Evolutionary conservation across 2,888 invertebrate species (phyloP), one percentile per base, ranked within the genome.

Genomic region (Xanthia togata): DNA sequence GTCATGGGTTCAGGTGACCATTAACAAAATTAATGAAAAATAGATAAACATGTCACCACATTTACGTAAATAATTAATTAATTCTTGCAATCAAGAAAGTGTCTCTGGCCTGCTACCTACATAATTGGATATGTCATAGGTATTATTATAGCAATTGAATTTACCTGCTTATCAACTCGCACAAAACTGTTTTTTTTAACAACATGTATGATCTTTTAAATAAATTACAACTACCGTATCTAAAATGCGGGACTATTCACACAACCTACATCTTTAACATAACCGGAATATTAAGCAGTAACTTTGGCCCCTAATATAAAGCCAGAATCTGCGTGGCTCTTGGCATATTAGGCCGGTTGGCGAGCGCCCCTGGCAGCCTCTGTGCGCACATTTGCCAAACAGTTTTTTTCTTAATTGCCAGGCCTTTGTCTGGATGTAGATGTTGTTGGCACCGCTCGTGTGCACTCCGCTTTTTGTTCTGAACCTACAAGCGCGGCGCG

Each of bases 331-430:
- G 69, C 57, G 59, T 65, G 78, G 69, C 60, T 76, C 60, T 83
- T 76, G 84, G 85, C 83, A 70, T 76, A 77, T 80, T 83, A 82
- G 85, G 87, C 84, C 74, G 72, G 73, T 81, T 79, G 87, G 87
- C 82, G 77, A 62, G 72, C 78, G 76, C 77, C 79, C 47, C 83
- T 88, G 88, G 88, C 88, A 88, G 69, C 76, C 76, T 76, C 78
- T 55, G 59, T 55, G 74, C 72, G 65, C 64, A 69, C 87, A 85
- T 87, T 87, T 87, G 88, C 88, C 88, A 88, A 88, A 86, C 77
- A 64, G 78, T 84, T 88, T 88, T 84, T 87, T 88, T 87, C 81
- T 85, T 87, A 88, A 87, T 88, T 88, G 88, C 84, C 83, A 82
- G 75, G 87, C 82, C 83, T 88, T 87, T 86, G 85, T 85, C 85